Evolutionary conservation across 2,113 vertebrate species (phyloP).

Genomic region (Triplophysa tibetana): DNA sequence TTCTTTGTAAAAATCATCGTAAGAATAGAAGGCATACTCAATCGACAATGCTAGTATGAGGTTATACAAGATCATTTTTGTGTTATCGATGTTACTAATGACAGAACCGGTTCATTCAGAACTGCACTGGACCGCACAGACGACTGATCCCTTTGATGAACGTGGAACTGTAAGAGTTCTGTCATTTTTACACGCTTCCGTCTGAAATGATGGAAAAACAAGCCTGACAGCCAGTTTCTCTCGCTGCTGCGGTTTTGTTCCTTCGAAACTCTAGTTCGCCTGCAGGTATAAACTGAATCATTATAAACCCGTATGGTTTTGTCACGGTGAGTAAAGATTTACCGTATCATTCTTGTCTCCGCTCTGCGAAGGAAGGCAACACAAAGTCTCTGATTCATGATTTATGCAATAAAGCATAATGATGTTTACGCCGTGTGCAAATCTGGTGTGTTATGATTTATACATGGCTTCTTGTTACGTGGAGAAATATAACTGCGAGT

Average conservation of each 20-base stretch:
- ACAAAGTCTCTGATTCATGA: constrained; percentile 40
- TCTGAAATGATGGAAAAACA: constrained; percentile 13
- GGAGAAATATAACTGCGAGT: constrained; percentile 32
- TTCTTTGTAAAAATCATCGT: too few relatives aligned
- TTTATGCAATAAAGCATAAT: constrained; percentile 51
- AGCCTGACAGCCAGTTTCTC: constrained; percentile 5
- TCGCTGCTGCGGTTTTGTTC: background rate
- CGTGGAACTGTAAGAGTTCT: background rate
- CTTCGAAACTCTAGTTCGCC: background rate
- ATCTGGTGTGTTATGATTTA: constrained; percentile 48
- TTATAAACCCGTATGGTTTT: constrained; percentile 2
- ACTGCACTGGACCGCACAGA: constrained; percentile 9
- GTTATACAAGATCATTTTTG: too few relatives aligned
- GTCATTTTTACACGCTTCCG: constrained; percentile 7
- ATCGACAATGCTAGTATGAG: too few relatives aligned
- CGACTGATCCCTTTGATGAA: constrained; percentile 18
- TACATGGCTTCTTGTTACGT: constrained; percentile 13
- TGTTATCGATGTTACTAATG: too few relatives aligned
- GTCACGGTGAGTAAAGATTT: constrained; percentile 7
- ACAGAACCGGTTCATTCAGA: too few relatives aligned
- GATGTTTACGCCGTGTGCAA: constrained; percentile 33
- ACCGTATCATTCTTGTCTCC: background rate
- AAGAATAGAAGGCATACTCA: too few relatives aligned
- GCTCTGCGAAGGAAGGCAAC: background rate
- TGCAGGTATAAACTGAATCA: constrained; percentile 10